phyloP scores from a whole-genome alignment of 35 echinoderm and acorn worm genomes.

The Diadema setosum region DNA sequence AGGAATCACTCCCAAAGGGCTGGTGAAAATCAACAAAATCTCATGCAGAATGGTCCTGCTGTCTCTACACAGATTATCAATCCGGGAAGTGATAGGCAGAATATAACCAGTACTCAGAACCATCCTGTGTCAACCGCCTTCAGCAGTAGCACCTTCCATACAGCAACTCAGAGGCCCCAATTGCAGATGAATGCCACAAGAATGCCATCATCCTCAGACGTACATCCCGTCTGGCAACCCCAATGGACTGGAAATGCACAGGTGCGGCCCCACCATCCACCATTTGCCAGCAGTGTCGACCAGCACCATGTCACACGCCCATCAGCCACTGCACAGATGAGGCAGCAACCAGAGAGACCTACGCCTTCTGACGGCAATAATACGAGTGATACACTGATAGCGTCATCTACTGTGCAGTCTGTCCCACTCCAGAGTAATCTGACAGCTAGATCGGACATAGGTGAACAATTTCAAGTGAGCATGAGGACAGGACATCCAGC shows the following conservation, averaged over 20 bases:
- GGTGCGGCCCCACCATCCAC: too few relatives aligned
- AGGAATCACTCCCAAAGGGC: too few relatives aligned
- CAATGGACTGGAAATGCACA: background rate
- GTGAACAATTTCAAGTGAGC: too few relatives aligned
- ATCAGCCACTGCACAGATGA: too few relatives aligned
- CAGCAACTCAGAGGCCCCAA: background rate
- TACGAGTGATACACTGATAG: background rate
- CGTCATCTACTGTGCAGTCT: conserved; percentile 47
- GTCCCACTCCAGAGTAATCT: conserved; percentile 86
- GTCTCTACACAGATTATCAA: background rate
- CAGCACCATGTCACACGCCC: too few relatives aligned
- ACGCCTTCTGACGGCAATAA: too few relatives aligned
- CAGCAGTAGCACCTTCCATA: background rate
- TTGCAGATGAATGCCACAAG: too few relatives aligned
- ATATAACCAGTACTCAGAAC: background rate
- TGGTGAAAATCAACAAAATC: background rate
- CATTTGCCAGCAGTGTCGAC: too few relatives aligned
- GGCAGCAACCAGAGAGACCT: too few relatives aligned
- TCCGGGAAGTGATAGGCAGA: background rate
- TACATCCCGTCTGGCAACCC: too few relatives aligned
- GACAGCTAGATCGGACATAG: conserved; percentile 26
- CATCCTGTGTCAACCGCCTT: background rate
- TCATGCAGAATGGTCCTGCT: background rate
- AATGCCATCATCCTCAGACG: too few relatives aligned
- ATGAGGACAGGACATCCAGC: too few relatives aligned